phyloP scores from a whole-genome alignment of 2,888 invertebrate genomes.

The Ophion costatus region DNA sequence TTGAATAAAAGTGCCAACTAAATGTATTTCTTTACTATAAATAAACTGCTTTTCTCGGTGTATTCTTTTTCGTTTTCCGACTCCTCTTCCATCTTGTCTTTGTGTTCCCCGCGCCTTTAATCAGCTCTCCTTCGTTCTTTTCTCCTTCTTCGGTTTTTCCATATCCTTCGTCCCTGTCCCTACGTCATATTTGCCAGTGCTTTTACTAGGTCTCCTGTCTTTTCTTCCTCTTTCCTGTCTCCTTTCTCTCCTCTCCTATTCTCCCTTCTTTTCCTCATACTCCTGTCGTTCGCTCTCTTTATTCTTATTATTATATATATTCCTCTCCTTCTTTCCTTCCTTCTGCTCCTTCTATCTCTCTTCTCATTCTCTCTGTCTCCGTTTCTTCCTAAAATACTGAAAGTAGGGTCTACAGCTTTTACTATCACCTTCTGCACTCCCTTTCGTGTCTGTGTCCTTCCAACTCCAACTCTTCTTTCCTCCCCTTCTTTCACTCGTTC shows the following conservation, averaged over 20 bases:
- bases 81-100: too few species aligned
- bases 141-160: background rate
- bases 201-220: too few species aligned
- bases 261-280: too few species aligned
- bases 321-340: background rate
- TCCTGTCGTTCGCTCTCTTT: too few species aligned
- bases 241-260: constrained; percentile 15
- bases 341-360: constrained; percentile 8
- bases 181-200: constrained; percentile 10
- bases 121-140: background rate
- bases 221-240: background rate
- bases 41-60: too few species aligned
- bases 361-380: background rate
- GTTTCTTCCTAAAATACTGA: background rate
- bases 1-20: too few species aligned
- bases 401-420: too few species aligned
- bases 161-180: background rate
- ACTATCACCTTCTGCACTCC: background rate
- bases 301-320: too few species aligned
- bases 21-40: too few species aligned
- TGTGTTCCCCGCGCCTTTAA: too few species aligned
- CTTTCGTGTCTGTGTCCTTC: background rate
- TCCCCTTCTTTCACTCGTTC: background rate
- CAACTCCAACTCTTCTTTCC: background rate
- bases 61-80: too few species aligned